These are phyloP conservation scores for Dermolepida albohirtum DNA, from an alignment of 2,888 invertebrate genomes.

Conservation along the genomic window DNA sequence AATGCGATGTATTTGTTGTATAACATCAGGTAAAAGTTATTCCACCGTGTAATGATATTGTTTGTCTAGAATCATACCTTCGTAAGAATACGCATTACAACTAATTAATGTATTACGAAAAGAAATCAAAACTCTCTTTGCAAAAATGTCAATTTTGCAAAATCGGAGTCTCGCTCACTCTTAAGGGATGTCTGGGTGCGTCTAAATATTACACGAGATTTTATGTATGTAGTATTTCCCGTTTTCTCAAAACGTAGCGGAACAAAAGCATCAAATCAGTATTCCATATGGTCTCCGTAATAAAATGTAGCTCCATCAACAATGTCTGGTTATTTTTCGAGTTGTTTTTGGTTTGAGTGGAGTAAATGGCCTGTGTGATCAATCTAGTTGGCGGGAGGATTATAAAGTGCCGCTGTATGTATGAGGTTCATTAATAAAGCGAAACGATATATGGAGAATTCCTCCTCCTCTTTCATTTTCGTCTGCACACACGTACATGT, in stretches of 20 bases:
- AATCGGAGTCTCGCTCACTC: too few species aligned
- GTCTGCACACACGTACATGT: constrained; percentile 3
- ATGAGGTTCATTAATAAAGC: constrained; percentile 58
- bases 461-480: constrained; percentile 33
- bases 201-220: constrained; percentile 1
- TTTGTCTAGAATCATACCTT: too few species aligned
- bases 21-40: too few species aligned
- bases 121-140: too few species aligned
- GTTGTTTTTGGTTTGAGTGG: constrained; percentile 57
- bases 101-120: too few species aligned
- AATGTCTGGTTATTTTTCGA: constrained; percentile 63
- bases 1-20: too few species aligned
- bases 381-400: constrained; percentile 59
- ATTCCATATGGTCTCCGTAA: constrained; percentile 60
- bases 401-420: constrained; percentile 56
- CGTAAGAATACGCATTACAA: too few species aligned
- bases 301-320: constrained; percentile 60
- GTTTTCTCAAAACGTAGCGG: constrained; percentile 7
- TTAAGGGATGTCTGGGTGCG: not conserved
- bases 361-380: constrained; percentile 64
- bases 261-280: constrained; percentile 56
- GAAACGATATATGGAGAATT: constrained; percentile 46
- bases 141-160: too few species aligned
- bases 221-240: constrained; percentile 1
- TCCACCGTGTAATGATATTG: too few species aligned